Base-by-base conservation (phyloP, 2,797 vertebrate genomes). In the Pseudomugil gertrudae region DNA sequence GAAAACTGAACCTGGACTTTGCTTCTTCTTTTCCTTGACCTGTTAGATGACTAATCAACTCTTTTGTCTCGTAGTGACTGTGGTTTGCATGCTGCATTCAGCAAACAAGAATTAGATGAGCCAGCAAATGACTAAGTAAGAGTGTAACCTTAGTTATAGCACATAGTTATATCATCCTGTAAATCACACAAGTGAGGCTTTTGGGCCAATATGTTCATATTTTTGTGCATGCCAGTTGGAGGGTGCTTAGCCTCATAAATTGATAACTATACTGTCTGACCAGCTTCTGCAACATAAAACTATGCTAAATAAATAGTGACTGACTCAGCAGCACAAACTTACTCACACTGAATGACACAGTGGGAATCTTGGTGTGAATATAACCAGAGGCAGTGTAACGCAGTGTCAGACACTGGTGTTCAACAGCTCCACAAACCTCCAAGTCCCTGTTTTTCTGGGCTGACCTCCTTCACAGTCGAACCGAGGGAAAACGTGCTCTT, bases 371-470 rank as follows among this genome's bases (percentile, higher is more conserved):
- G 75, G 72, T 73, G 57, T 85, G 69, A 87, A 56, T 27, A 71
- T 62, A 78, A 76, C 52, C 87, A 75, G 79, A 87, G 59, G 69
- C 57, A 75, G 72, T 81, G 84, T 43, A 55, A 84, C 79, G 84
- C 69, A 15, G 81, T 63, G 75, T 84, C 85, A 83, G 82, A 78
- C 66, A 74, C 72, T 50, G 53, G 67, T 57, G 35, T 67, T 84
- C 57, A 73, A 71, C 74, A 72, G 35, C 81, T 68, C 53, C 68
- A 73, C 2, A 72, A 79, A 74, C 56, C 59, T 73, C 57, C 0
- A 17, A 72, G 69, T 72, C 76, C 67, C 24, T 86, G 76, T 87
- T 91, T 81, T 81, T 54, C 69, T 85, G 61, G 74, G 61, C 78
- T 86, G 83, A 88, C 83, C 84, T 86, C 71, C 57, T 84, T 72